Evolutionary conservation across 2,113 vertebrate species (phyloP).

Genomic region (Ceratotherium simum): DNA sequence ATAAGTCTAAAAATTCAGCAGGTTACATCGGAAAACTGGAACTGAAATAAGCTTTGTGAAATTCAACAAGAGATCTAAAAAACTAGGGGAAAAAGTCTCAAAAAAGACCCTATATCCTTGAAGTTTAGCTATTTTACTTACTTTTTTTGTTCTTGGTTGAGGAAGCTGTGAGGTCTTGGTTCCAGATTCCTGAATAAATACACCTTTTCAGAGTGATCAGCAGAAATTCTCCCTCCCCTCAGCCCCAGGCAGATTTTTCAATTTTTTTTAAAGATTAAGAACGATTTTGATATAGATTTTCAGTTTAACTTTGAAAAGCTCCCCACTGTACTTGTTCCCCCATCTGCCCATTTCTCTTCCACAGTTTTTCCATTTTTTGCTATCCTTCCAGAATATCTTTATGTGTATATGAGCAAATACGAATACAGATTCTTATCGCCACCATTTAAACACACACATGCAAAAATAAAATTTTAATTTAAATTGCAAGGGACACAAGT

Average conservation of each 20-base stretch:
- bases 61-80: not conserved
- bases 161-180: not conserved
- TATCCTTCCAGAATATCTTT: not conserved
- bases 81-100: not conserved
- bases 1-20: not conserved
- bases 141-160: not conserved
- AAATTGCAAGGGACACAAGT: not conserved
- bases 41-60: not conserved
- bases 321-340: not conserved
- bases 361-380: not conserved
- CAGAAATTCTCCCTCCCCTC: not conserved
- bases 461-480: not conserved
- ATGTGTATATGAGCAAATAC: not conserved
- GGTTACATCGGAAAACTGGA: not conserved
- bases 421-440: not conserved
- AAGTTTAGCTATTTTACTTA: not conserved
- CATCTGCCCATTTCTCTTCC: not conserved
- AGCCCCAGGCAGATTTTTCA: not conserved
- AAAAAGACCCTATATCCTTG: not conserved
- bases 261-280: not conserved
- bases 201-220: not conserved
- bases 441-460: not conserved
- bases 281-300: not conserved
- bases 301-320: not conserved
- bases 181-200: not conserved